Evolutionary conservation across 2,113 vertebrate species (phyloP).

Genomic region (Ariopsis seemanni): DNA sequence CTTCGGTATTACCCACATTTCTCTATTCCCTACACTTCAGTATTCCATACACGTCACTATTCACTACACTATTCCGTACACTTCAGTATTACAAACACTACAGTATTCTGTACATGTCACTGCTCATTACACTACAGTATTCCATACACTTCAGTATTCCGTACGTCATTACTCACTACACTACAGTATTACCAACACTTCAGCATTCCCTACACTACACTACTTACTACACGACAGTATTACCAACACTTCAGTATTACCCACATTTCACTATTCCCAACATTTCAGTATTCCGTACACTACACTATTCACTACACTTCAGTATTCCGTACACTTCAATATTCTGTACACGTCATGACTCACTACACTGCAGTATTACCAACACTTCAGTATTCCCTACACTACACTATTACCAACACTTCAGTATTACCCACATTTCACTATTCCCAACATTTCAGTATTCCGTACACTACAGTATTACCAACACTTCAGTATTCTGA

Average conservation of each 20-base stretch:
- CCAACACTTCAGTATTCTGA: not conserved
- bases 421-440: not conserved
- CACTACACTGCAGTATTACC: not conserved
- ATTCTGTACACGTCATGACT: not conserved
- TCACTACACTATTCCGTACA: not conserved
- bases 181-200: not conserved
- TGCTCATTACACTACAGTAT: not conserved
- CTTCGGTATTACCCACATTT: not conserved
- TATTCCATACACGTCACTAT: not conserved
- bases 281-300: not conserved
- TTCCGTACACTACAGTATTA: not conserved
- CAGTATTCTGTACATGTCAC: not conserved
- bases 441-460: not conserved
- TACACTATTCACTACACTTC: not conserved
- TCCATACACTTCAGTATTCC: not conserved
- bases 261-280: too few species aligned
- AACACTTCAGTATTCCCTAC: not conserved
- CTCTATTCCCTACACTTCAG: not conserved
- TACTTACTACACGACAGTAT: not conserved
- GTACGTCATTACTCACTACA: not conserved
- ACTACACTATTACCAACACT: not conserved
- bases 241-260: too few species aligned
- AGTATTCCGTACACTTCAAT: not conserved
- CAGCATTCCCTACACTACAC: not conserved
- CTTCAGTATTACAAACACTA: not conserved